phyloP scores from a whole-genome alignment of 1,140 invertebrate genomes.

The Diorhabda elongata region DNA sequence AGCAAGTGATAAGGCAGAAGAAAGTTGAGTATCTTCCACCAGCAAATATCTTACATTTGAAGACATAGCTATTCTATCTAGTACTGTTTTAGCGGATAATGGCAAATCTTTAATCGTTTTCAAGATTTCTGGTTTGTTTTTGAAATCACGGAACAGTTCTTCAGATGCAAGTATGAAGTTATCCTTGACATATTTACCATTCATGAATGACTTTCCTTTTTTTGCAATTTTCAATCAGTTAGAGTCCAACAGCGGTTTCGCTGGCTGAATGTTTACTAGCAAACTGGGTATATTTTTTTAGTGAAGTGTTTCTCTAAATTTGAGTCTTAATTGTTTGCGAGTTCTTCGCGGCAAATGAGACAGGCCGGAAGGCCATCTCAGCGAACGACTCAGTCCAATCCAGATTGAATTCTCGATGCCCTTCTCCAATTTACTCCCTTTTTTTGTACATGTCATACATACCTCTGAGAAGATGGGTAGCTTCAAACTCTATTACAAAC shows the following conservation, averaged over 20 bases:
- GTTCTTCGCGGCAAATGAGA: slow-evolving; percentile 31
- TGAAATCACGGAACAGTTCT: slow-evolving; percentile 29
- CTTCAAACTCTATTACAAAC: too few relatives aligned
- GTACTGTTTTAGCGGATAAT: slow-evolving; percentile 34
- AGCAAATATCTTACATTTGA: background rate
- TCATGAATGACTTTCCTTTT: background rate
- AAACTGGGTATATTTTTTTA: slow-evolving; percentile 14
- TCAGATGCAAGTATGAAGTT: background rate
- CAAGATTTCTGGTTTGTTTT: slow-evolving; percentile 39
- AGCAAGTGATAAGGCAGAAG: background rate
- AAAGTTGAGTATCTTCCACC: background rate
- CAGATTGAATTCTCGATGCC: slow-evolving; percentile 29
- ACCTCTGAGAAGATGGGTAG: background rate
- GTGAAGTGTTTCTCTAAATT: slow-evolving; percentile 36
- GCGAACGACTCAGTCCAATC: slow-evolving; percentile 32
- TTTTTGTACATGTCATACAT: slow-evolving; percentile 5
- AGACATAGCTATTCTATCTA: too few relatives aligned
- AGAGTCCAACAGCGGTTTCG: too few relatives aligned
- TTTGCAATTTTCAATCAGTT: background rate
- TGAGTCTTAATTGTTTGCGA: slow-evolving; percentile 35
- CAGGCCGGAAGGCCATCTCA: slow-evolving; percentile 29
- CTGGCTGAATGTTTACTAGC: background rate
- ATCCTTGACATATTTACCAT: background rate
- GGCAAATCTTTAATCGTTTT: slow-evolving; percentile 39
- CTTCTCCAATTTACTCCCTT: slow-evolving; percentile 32